phyloP scores from a whole-genome alignment of 2,113 vertebrate species.

The Scomber colias region DNA sequence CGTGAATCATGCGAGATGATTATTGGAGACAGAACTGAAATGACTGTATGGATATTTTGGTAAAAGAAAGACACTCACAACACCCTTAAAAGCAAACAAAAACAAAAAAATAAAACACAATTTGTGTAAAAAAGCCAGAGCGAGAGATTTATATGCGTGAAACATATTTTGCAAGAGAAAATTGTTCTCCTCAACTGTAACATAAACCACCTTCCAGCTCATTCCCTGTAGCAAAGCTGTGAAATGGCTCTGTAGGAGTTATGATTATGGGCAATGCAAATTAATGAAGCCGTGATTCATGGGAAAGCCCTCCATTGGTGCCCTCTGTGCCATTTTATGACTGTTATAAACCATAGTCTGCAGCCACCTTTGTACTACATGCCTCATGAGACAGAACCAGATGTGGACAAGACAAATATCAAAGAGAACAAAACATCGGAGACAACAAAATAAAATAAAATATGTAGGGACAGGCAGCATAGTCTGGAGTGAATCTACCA shows the following conservation, averaged over 20 bases:
- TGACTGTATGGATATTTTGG: slow-evolving; percentile 31
- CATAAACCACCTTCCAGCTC: slow-evolving; percentile 47
- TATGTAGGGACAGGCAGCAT: not conserved
- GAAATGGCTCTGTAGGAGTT: slow-evolving; percentile 45
- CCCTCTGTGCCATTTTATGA: slow-evolving; percentile 64
- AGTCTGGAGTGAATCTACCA: not conserved
- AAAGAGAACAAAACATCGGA: not conserved
- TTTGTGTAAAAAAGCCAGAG: not conserved
- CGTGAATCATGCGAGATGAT: slow-evolving; percentile 56
- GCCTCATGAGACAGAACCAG: slow-evolving; percentile 42
- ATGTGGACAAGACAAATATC: slow-evolving; percentile 32
- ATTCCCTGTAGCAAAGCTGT: slow-evolving; percentile 37
- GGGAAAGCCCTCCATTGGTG: slow-evolving; percentile 26
- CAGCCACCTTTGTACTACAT: slow-evolving; percentile 42
- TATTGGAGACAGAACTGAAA: slow-evolving; percentile 53
- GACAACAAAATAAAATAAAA: not conserved
- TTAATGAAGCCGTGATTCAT: slow-evolving; percentile 67
- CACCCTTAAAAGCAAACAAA: not conserved
- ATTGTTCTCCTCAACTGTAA: slow-evolving; percentile 41
- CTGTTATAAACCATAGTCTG: slow-evolving; percentile 62
- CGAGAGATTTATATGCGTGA: not conserved
- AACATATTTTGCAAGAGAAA: slow-evolving; percentile 14
- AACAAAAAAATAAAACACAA: not conserved
- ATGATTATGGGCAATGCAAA: slow-evolving; percentile 67
- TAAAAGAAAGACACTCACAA: not conserved